These are phyloP conservation scores for Dunckerocampus dactyliophorus DNA, from an alignment of 2,113 vertebrate species.

Conservation along the genomic window DNA sequence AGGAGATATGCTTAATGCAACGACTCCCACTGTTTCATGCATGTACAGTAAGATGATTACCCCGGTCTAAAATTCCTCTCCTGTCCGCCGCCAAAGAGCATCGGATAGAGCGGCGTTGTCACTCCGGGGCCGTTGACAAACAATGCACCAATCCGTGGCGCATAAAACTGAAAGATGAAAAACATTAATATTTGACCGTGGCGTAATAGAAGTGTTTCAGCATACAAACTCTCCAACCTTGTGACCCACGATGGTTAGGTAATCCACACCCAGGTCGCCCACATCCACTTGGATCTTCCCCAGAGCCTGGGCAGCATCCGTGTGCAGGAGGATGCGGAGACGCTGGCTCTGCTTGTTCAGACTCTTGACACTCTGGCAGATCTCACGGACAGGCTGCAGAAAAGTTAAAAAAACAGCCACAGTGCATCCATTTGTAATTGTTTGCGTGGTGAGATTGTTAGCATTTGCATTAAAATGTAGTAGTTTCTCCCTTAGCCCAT, in stretches of 20 bases:
- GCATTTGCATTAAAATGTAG: not conserved
- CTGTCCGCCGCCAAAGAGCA: constrained; percentile 93
- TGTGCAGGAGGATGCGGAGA: constrained; percentile 81
- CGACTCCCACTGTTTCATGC: not conserved
- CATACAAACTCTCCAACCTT: constrained; percentile 74
- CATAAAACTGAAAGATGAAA: constrained; percentile 81
- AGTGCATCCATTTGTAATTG: too few relatives aligned
- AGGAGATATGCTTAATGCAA: not conserved
- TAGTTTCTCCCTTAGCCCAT: too few relatives aligned
- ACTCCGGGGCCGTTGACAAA: constrained; percentile 75
- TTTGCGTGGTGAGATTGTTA: too few relatives aligned
- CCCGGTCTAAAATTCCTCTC: constrained; percentile 90
- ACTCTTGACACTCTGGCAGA: constrained; percentile 71
- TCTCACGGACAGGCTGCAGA: constrained; percentile 79
- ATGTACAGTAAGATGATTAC: constrained; percentile 64
- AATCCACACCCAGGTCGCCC: constrained; percentile 85
- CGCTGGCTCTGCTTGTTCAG: constrained; percentile 64
- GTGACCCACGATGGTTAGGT: constrained; percentile 92
- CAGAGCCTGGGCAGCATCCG: constrained; percentile 88
- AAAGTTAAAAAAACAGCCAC: too few relatives aligned
- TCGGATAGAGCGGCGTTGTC: constrained; percentile 76
- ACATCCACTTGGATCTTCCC: constrained; percentile 85
- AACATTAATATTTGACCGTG: not conserved
- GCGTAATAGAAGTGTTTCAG: not conserved
- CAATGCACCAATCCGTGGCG: constrained; percentile 84